Conservation (phyloP, 2,888 invertebrate species). For the Drosophila austrosaltans region DNA sequence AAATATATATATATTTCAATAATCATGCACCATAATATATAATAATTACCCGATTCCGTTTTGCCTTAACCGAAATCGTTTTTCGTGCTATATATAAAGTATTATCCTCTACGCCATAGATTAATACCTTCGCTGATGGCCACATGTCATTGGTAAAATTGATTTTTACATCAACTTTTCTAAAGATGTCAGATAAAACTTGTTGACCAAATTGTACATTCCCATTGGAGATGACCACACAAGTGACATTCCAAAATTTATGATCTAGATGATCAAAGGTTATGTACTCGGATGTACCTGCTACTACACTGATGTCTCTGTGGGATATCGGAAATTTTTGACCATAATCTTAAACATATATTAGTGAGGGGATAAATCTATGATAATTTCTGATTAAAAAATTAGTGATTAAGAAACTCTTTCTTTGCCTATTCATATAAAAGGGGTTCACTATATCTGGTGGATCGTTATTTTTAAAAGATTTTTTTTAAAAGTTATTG, state of each 20-base stretch:
- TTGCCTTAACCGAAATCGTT: slow-evolving; percentile 5
- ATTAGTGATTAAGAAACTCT: no score
- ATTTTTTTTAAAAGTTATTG: no score
- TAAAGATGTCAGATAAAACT: slow-evolving; percentile 18
- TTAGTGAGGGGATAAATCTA: no score
- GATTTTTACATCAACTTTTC: background rate
- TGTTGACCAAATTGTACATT: background rate
- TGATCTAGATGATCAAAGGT: background rate
- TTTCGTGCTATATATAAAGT: slow-evolving; percentile 3
- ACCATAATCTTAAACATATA: no score
- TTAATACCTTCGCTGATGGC: slow-evolving; percentile 35
- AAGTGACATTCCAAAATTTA: slow-evolving; percentile 10
- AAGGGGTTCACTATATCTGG: no score
- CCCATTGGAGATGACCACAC: slow-evolving; percentile 38
- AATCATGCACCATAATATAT: background rate
- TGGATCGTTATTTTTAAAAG: no score
- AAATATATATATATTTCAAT: no score
- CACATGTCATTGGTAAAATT: slow-evolving; percentile 19
- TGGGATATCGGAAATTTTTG: background rate
- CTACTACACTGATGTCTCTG: background rate
- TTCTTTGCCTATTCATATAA: no score
- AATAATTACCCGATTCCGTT: background rate
- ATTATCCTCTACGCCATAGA: slow-evolving; percentile 27
- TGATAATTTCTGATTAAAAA: no score
- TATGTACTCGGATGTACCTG: background rate